Base-by-base conservation (phyloP, 1,140 invertebrate genomes). In the Hyles euphorbiae region DNA sequence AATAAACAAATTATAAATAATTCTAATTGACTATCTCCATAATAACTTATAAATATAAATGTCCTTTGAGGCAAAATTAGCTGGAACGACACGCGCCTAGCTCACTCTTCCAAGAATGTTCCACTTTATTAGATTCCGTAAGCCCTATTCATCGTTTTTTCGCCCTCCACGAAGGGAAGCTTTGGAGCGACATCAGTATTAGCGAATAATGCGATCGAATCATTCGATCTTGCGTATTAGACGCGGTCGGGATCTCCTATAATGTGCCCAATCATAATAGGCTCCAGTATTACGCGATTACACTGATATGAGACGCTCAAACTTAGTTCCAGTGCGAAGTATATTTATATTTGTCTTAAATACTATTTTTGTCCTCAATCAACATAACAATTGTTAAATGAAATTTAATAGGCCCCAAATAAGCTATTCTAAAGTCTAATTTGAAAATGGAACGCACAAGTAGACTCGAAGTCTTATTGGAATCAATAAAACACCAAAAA, bases 121-220 rank as follows among this genome's bases (percentile, higher is more conserved):
- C 82, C 76, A 78, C 75, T 84, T 87, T 87, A 87, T 87, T 87
- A 85, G 81, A 87, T 87, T 87, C 82, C 82, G 70, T 85, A 84
- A 85, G 79, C 82, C 65, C 79, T 77, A 87, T 86, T 87, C 82
- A 83, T 73, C 75, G 68, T 81, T 83, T 82, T 80, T 86, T 80
- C 79, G 72, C 74, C 77, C 83, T 76, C 71, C 65, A 58, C 59
- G 54, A 22, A 68, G 74, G 74, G 80, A 67, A 73, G 72, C 78
- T 84, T 83, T 83, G 76, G 81, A 72, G 44, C 45, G 75, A 75
- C 68, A 78, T 78, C 79, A 77, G 72, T 62, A 87, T 87, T 87
- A 84, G 76, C 63, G 76, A 81, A 84, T 85, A 85, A 87, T 84
- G 73, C 72, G 68, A 83, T 79, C 70, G 78, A 80, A 82, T 73